Evolutionary conservation across 1,140 invertebrate species (phyloP).

Genomic region (Bombus pyrosoma): DNA sequence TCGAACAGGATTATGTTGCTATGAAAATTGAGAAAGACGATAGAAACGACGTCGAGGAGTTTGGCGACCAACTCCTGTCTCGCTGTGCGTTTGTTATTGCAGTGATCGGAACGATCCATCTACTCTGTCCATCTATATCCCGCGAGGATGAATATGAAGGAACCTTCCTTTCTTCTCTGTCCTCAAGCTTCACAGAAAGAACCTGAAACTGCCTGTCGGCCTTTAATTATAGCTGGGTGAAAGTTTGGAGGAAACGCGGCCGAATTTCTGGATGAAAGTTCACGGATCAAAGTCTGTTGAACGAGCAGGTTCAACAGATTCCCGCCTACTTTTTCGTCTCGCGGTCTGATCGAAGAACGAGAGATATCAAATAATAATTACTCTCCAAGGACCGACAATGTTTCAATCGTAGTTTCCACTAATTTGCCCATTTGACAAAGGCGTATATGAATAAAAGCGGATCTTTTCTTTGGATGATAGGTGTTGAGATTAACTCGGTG

Average conservation of each 20-base stretch:
- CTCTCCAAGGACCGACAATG: no score
- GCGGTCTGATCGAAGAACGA: background rate
- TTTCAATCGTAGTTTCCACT: no score
- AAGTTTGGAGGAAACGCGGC: background rate
- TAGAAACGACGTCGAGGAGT: no score
- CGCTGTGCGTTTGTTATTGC: no score
- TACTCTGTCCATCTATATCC: background rate
- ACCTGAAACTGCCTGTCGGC: background rate
- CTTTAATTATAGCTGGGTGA: conserved; percentile 8
- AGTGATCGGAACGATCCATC: no score
- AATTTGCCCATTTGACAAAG: no score
- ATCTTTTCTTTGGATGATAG: no score
- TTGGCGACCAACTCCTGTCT: no score
- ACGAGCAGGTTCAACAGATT: background rate
- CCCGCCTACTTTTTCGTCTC: background rate
- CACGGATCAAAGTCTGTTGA: background rate
- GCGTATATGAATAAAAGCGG: no score
- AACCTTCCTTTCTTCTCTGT: background rate
- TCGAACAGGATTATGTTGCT: background rate
- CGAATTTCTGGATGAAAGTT: background rate
- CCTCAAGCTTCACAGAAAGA: background rate
- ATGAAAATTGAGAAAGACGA: background rate
- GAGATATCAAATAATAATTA: background rate
- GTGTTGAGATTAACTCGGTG: no score
- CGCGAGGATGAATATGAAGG: no score